Percentiles rank a stretch among this genome's conserved stretches.
Evolutionary conservation across 2,797 vertebrate species (phyloP).

Genomic region (Pangasius krempfi): DNA sequence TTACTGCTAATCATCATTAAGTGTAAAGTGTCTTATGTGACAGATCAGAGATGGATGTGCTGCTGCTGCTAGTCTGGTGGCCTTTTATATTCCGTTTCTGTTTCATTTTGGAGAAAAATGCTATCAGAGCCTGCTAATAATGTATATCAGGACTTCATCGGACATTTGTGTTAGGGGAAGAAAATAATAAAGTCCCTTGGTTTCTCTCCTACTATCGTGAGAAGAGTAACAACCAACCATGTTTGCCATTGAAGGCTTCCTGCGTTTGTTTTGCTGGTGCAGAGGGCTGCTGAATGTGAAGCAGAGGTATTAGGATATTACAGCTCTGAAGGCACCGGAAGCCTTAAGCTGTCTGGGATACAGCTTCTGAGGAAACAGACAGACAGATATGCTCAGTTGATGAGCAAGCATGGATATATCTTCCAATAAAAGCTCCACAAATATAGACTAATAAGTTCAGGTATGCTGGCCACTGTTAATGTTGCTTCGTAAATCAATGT

Average conservation of each 20-base stretch:
- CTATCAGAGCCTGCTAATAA: conserved; percentile 42
- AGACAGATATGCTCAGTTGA: conserved; percentile 20
- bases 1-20: conserved; percentile 38
- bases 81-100: conserved; percentile 1
- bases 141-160: conserved; percentile 25
- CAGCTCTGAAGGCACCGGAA: conserved; percentile 14
- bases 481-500: background rate
- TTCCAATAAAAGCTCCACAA: background rate
- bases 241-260: conserved; percentile 48
- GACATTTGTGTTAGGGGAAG: conserved; percentile 44
- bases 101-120: conserved; percentile 46
- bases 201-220: conserved; percentile 27
- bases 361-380: conserved; percentile 29
- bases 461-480: too few species aligned
- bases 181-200: conserved; percentile 22
- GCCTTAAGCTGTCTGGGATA: conserved; percentile 36
- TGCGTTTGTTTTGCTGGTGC: conserved; percentile 54
- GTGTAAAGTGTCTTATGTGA: conserved; percentile 43
- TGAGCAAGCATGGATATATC: conserved; percentile 1
- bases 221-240: conserved; percentile 51
- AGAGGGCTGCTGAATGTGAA: conserved; percentile 40
- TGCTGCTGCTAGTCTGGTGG: conserved; percentile 18
- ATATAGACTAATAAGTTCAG: background rate
- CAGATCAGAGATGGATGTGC: background rate
- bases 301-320: conserved; percentile 53